Conservation (phyloP, 2,797 vertebrate genomes). For the Bufotes viridis region DNA sequence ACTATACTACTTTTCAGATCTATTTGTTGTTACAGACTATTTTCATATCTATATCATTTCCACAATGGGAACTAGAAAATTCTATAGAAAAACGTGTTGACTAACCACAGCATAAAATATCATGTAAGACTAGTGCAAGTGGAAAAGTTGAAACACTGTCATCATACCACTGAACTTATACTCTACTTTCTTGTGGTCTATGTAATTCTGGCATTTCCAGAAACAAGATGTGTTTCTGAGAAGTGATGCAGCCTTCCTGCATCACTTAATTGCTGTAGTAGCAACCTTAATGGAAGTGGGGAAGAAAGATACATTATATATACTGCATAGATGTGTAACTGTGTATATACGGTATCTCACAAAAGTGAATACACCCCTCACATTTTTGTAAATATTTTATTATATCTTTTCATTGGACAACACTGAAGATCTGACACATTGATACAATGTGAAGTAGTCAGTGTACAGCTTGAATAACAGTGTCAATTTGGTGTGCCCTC, state of each 20-base stretch:
- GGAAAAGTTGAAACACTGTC: constrained; percentile 30
- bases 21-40: background rate
- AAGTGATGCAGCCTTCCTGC: constrained; percentile 29
- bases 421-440: too few relatives aligned
- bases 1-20: background rate
- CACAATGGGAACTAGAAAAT: background rate
- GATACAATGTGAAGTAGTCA: too few relatives aligned
- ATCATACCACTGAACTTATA: constrained; percentile 15
- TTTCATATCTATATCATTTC: background rate
- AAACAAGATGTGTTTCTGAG: constrained; percentile 41
- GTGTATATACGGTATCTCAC: too few relatives aligned
- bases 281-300: background rate
- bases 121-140: background rate
- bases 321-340: too few relatives aligned
- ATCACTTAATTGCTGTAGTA: background rate
- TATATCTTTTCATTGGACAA: too few relatives aligned
- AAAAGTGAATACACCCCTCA: too few relatives aligned
- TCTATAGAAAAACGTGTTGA: background rate
- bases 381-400: too few relatives aligned
- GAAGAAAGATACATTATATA: background rate
- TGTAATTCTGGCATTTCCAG: constrained; percentile 9
- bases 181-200: constrained; percentile 38
- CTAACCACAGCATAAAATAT: constrained; percentile 39
- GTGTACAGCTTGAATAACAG: too few relatives aligned
- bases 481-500: too few relatives aligned